A percentile compares a stretch with the other conserved stretches of the same genome.
These are phyloP conservation scores for Exocentrus adspersus DNA, from an alignment of 2,888 invertebrate genomes.

Conservation along the genomic window DNA sequence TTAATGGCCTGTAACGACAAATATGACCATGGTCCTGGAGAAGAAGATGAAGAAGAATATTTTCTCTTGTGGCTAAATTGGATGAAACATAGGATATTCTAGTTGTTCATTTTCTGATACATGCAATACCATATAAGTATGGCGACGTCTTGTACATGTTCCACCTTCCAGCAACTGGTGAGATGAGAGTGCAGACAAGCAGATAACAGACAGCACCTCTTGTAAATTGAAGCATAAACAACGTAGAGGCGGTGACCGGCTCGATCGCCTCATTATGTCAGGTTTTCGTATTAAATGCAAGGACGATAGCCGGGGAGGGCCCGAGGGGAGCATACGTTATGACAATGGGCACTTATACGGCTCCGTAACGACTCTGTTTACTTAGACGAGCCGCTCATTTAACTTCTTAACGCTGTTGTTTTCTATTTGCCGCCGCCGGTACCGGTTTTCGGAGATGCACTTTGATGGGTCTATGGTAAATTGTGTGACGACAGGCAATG, in stretches of 20 bases:
- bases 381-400: conserved; percentile 45
- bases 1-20: too few relatives aligned
- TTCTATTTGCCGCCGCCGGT: conserved; percentile 14
- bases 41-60: too few relatives aligned
- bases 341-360: conserved; percentile 52
- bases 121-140: too few relatives aligned
- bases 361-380: conserved; percentile 53
- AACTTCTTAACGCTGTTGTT: conserved; percentile 12
- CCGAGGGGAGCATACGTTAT: conserved; percentile 47
- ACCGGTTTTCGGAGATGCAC: conserved; percentile 21
- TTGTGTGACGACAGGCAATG: conserved; percentile 14
- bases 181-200: conserved; percentile 27
- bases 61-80: too few relatives aligned
- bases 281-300: conserved; percentile 26
- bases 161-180: conserved; percentile 30
- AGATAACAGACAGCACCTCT: too few relatives aligned
- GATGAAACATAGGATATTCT: too few relatives aligned
- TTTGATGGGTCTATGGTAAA: conserved; percentile 16
- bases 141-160: conserved; percentile 24
- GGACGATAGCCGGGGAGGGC: conserved; percentile 23
- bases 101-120: too few relatives aligned
- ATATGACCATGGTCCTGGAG: too few relatives aligned
- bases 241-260: conserved; percentile 10
- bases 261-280: conserved; percentile 32
- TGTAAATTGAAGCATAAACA: conserved; percentile 34